Conservation (phyloP, 2,888 invertebrate species). For the Trimorus sp. region DNA sequence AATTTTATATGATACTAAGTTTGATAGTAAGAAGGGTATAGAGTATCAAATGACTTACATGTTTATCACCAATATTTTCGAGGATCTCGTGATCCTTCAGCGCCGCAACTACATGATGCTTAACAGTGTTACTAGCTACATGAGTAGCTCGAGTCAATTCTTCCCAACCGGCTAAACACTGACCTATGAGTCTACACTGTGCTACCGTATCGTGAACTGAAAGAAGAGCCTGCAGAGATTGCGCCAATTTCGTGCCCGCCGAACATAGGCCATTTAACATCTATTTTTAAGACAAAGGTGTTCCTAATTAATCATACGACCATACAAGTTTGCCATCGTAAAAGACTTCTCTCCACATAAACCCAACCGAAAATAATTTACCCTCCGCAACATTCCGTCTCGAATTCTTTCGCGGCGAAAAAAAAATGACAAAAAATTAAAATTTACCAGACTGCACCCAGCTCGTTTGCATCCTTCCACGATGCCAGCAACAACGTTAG, state of each 20-base stretch:
- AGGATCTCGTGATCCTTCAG: slow-evolving; percentile 80
- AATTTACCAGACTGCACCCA: slow-evolving; percentile 91
- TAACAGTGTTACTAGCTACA: slow-evolving; percentile 85
- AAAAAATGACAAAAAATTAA: slow-evolving; percentile 2
- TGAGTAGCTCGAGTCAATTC: slow-evolving; percentile 85
- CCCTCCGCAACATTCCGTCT: not conserved
- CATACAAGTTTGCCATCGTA: slow-evolving; percentile 4
- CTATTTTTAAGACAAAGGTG: slow-evolving; percentile 75
- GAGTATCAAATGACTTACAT: slow-evolving; percentile 53
- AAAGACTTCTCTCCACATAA: not conserved
- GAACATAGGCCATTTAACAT: slow-evolving; percentile 86
- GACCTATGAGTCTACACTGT: slow-evolving; percentile 82
- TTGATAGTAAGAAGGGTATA: too few species aligned
- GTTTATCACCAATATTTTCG: slow-evolving; percentile 76
- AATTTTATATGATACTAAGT: too few species aligned
- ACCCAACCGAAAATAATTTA: not conserved
- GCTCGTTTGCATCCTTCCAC: slow-evolving; percentile 93
- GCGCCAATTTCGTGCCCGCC: slow-evolving; percentile 85
- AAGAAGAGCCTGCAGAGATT: slow-evolving; percentile 83
- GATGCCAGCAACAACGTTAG: slow-evolving; percentile 92
- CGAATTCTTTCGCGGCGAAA: too few species aligned
- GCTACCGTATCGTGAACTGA: slow-evolving; percentile 80
- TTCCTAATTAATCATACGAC: slow-evolving; percentile 32
- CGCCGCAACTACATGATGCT: slow-evolving; percentile 85
- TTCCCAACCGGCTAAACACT: slow-evolving; percentile 85